A percentile compares a stretch with the other conserved stretches of the same genome.
Evolutionary conservation across 35 echinoderm and acorn worm species (phyloP).

Genomic region (Apostichopus californicus): DNA sequence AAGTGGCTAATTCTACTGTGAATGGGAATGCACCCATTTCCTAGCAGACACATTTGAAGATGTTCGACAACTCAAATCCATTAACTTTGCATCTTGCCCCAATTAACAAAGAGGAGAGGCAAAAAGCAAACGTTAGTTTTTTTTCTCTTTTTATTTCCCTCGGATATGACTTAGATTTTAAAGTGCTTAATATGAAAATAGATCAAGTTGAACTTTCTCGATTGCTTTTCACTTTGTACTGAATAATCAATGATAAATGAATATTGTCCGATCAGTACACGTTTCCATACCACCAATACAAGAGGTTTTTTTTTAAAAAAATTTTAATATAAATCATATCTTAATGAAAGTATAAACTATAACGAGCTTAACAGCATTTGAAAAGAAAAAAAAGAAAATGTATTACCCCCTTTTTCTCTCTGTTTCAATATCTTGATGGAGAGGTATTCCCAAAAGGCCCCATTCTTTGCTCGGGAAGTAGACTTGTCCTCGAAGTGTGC

Average conservation of each 20-base stretch:
- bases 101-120: no score
- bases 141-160: background rate
- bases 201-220: background rate
- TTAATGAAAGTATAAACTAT: background rate
- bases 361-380: background rate
- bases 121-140: no score
- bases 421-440: background rate
- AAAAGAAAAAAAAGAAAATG: background rate
- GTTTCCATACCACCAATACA: background rate
- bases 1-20: no score
- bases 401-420: background rate
- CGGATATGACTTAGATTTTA: background rate
- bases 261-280: background rate
- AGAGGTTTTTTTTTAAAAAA: background rate
- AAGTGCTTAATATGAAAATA: background rate
- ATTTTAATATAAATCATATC: background rate
- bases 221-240: no score
- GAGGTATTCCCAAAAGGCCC: slow-evolving; percentile 36
- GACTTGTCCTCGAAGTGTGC: slow-evolving; percentile 17
- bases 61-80: no score
- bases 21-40: no score
- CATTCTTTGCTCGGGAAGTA: slow-evolving; percentile 36
- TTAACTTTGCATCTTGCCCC: no score
- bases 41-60: no score
- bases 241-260: background rate